Conservation (phyloP, 2,888 invertebrate genomes). For the Marronus borbonicus region DNA sequence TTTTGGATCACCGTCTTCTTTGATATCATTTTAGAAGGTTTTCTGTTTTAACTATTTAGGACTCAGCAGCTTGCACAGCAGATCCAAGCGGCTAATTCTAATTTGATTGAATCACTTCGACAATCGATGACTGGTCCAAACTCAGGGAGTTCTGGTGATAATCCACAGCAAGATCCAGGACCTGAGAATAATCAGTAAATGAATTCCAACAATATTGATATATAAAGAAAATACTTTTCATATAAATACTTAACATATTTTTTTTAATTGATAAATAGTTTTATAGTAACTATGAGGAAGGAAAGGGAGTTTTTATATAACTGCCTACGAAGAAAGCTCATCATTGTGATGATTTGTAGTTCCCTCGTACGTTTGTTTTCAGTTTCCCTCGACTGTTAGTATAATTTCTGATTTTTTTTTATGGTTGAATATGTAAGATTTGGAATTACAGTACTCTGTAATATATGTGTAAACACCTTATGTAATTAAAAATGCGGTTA, state of each 20-base stretch:
- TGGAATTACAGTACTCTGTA: background rate
- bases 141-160: conserved; percentile 23
- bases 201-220: conserved; percentile 7
- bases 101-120: conserved; percentile 84
- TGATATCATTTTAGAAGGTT: background rate
- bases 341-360: conserved; percentile 3
- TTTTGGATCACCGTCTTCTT: too few species aligned
- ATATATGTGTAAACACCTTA: background rate
- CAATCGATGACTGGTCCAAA: conserved; percentile 60
- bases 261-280: conserved; percentile 20
- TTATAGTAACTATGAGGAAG: background rate
- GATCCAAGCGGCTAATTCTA: conserved; percentile 87
- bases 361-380: background rate
- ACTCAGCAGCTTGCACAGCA: conserved; percentile 88
- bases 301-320: background rate
- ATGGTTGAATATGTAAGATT: background rate
- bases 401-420: background rate
- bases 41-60: conserved; percentile 58
- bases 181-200: conserved; percentile 24
- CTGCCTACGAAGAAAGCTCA: background rate
- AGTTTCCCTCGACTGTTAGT: conserved; percentile 5
- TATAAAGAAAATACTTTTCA: conserved; percentile 14
- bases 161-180: conserved; percentile 30
- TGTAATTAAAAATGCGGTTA: conserved; percentile 2
- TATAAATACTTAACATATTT: conserved; percentile 12